phyloP scores from a whole-genome alignment of 2,888 invertebrate genomes.

The Drosophila siamana region DNA sequence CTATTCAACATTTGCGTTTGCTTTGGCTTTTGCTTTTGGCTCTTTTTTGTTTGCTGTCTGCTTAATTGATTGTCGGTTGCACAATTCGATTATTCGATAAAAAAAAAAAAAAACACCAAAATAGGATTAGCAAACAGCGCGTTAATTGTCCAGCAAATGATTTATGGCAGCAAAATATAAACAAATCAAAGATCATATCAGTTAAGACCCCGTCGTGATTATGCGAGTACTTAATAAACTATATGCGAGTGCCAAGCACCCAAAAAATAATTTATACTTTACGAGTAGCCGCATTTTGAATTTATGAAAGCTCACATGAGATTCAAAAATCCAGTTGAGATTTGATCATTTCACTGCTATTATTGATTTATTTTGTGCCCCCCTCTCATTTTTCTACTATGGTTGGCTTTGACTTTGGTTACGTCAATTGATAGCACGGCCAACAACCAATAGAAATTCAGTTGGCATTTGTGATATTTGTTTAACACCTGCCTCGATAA shows the following conservation, averaged over 20 bases:
- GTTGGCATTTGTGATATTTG: slow-evolving; percentile 33
- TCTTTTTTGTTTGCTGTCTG: background rate
- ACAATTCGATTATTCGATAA: background rate
- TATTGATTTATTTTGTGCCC: too few relatives aligned
- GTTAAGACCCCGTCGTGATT: background rate
- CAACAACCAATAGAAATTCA: slow-evolving; percentile 36
- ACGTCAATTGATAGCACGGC: slow-evolving; percentile 7
- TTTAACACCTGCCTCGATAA: slow-evolving; percentile 34
- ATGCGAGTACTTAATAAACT: slow-evolving; percentile 12
- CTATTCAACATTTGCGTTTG: slow-evolving; percentile 7
- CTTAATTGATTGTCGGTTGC: slow-evolving; percentile 10
- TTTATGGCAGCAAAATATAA: slow-evolving; percentile 10
- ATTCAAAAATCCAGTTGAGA: slow-evolving; percentile 15
- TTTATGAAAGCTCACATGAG: background rate
- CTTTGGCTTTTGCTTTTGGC: background rate
- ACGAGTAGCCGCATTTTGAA: too few relatives aligned
- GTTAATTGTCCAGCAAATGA: background rate
- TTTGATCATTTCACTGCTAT: slow-evolving; percentile 4
- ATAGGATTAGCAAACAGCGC: background rate
- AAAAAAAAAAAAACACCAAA: background rate
- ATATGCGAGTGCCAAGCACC: background rate
- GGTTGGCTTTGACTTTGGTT: slow-evolving; percentile 3
- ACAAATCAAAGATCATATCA: slow-evolving; percentile 19
- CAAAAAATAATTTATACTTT: background rate
- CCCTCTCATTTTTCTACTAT: too few relatives aligned